Conservation (phyloP, 2,113 vertebrate species). For the Psilopogon haemacephalus region DNA sequence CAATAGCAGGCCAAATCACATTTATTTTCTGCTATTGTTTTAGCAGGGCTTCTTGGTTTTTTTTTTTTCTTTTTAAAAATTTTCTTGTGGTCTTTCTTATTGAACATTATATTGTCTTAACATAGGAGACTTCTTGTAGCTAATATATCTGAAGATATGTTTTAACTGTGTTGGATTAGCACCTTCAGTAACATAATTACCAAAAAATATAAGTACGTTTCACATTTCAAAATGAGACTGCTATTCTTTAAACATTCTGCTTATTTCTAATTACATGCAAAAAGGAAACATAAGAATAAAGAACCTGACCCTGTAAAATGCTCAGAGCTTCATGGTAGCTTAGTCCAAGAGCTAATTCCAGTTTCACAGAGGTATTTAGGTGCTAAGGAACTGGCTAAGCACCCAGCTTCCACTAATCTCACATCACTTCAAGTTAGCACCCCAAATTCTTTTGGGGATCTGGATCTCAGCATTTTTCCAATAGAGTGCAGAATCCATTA, state of each 20-base stretch:
- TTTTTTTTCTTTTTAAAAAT: not conserved
- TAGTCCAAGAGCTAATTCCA: not conserved
- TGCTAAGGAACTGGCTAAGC: not conserved
- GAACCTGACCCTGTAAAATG: not conserved
- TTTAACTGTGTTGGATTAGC: not conserved
- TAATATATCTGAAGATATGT: not conserved
- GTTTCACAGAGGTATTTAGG: not conserved
- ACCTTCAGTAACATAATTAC: not conserved
- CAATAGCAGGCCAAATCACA: not conserved
- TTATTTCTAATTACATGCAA: not conserved
- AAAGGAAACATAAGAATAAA: not conserved
- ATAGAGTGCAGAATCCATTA: not conserved
- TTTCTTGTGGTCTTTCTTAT: not conserved
- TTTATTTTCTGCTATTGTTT: not conserved
- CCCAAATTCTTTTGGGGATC: not conserved
- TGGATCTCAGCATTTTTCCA: not conserved
- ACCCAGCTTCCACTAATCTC: not conserved
- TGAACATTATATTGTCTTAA: not conserved
- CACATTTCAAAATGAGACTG: not conserved
- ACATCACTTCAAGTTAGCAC: not conserved
- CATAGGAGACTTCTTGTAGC: not conserved
- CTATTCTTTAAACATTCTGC: not conserved
- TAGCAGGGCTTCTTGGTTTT: not conserved
- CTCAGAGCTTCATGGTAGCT: not conserved
- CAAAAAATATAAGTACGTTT: not conserved